Evolutionary conservation across 1,140 invertebrate genomes (phyloP), one percentile per base, ranked within the genome.

Genomic region (Platyura marginata): DNA sequence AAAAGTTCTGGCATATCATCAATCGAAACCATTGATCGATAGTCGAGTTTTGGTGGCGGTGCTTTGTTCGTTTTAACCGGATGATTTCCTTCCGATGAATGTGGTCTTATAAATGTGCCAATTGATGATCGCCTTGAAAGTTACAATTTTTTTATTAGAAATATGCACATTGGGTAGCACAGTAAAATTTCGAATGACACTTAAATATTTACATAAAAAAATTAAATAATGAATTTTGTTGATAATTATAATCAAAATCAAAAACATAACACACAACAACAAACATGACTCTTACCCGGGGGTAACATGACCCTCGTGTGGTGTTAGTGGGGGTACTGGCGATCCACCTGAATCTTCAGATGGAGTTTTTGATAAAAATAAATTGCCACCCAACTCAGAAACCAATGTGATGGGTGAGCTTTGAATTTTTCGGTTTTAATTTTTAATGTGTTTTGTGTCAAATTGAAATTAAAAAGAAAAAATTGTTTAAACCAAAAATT

Each of bases 1-100:
- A 95, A 93, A 25, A 94, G 71, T 62, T 91, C 87, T 6, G 89
- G 87, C 75, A 87, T 91, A 55, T 94, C 90, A 48, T 93, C 89
- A 44, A 91, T 79, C 20, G 85, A 88, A 40, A 94, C 87, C 75
- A 92, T 87, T 56, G 83, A 89, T 50, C 84, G 75, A 52, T 90
- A 90, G 59, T 89, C 85, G 41, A 90, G 65, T 54, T 81, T 77
- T 9, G 82, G 80, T 22, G 61, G 56, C 3, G 70, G 62, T 40
- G 67, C 65, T 46, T 70, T 68, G 54, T 56, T 57, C 40, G 57
- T 58, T 64, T 71, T 53, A 61, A 69, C 53, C 51, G 56, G 55
- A 75, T 71, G 50, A 5, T 80, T 81, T 46, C 81, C 82, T 42
- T 86, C 75, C 18, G 82, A 85, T 29, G 81, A 83, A 46, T 58